These are phyloP conservation scores for Branchipolynoe longqiensis DNA, from an alignment of 2,888 invertebrate species.

Conservation along the genomic window DNA sequence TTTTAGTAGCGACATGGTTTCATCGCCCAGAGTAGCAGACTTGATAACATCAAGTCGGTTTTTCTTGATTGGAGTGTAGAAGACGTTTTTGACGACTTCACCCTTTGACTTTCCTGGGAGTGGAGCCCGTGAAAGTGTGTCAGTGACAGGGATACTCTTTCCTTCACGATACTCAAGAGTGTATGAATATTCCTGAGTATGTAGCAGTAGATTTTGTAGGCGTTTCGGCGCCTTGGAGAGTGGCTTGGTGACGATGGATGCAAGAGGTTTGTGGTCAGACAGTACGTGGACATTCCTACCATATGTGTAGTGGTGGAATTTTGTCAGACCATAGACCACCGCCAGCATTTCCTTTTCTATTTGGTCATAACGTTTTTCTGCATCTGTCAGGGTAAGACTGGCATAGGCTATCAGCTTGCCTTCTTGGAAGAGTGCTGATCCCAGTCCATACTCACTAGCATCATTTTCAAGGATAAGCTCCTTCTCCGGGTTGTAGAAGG, in stretches of 20 bases:
- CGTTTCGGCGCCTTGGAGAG: slow-evolving; percentile 70
- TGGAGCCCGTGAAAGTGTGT: too few relatives aligned
- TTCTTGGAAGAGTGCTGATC: slow-evolving; percentile 71
- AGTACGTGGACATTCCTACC: slow-evolving; percentile 74
- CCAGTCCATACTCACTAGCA: too few relatives aligned
- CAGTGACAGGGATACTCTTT: too few relatives aligned
- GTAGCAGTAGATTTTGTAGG: too few relatives aligned
- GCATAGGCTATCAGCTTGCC: slow-evolving; percentile 79
- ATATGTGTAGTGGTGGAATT: slow-evolving; percentile 79
- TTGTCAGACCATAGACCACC: slow-evolving; percentile 76
- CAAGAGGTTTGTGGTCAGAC: slow-evolving; percentile 81
- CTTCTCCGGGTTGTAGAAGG: too few relatives aligned
- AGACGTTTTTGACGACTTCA: too few relatives aligned
- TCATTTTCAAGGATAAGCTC: too few relatives aligned
- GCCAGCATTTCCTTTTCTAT: slow-evolving; percentile 78
- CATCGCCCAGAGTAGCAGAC: slow-evolving; percentile 57
- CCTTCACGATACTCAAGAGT: too few relatives aligned
- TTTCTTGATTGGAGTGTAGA: too few relatives aligned
- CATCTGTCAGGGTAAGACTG: slow-evolving; percentile 79
- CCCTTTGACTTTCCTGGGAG: too few relatives aligned
- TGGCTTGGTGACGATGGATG: slow-evolving; percentile 75
- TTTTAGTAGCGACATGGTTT: slow-evolving; percentile 40
- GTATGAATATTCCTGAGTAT: too few relatives aligned
- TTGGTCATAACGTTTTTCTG: slow-evolving; percentile 76
- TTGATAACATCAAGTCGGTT: too few relatives aligned